Evolutionary conservation across 2,797 vertebrate species (phyloP).

Genomic region (Chrysocyon brachyurus): DNA sequence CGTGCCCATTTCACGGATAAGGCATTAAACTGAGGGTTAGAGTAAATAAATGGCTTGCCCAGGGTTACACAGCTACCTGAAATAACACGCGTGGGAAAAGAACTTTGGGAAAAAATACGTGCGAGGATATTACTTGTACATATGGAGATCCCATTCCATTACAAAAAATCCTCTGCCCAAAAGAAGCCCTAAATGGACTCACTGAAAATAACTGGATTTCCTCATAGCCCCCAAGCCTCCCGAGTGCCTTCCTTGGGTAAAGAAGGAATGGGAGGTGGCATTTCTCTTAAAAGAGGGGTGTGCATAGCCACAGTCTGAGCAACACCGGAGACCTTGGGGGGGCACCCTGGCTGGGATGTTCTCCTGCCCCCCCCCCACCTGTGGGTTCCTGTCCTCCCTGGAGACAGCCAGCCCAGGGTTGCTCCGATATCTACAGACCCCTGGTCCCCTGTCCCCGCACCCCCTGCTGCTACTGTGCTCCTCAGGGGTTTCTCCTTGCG

Average conservation of each 20-base stretch:
- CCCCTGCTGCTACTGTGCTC: neutral
- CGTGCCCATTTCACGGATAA: conserved; percentile 39
- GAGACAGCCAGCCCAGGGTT: neutral
- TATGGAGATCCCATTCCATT: neutral
- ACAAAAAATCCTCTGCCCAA: neutral
- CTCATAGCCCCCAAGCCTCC: neutral
- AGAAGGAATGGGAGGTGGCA: neutral
- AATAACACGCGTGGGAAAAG: neutral
- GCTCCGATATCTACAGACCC: neutral
- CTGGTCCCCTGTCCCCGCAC: neutral
- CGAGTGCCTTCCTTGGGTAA: neutral
- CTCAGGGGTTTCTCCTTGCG: neutral
- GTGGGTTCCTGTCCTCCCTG: neutral
- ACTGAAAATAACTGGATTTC: neutral
- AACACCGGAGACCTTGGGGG: neutral
- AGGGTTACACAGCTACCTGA: neutral
- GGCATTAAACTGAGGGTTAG: neutral
- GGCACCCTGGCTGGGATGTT: neutral
- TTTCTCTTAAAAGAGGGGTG: neutral
- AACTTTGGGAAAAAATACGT: neutral
- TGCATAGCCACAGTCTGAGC: neutral
- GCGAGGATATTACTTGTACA: neutral
- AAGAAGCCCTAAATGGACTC: neutral
- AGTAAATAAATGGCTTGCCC: neutral
- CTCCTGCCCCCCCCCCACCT: neutral